Conservation (phyloP, 2,797 vertebrate genomes). For the Rhabdomys pumilio region DNA sequence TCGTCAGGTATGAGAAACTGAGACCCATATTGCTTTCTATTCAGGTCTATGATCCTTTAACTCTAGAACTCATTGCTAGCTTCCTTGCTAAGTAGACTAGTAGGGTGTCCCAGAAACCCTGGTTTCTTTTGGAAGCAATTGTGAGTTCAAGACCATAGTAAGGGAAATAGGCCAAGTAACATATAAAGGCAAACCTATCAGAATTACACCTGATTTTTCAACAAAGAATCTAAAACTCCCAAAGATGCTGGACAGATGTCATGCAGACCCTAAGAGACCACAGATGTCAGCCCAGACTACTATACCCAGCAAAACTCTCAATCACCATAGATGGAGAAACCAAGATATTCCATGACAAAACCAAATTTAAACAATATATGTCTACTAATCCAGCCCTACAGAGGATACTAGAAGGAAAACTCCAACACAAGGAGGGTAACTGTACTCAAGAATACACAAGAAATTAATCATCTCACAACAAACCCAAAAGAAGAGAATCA, state of each 20-base stretch:
- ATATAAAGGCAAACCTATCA: not conserved
- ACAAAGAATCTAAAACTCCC: not conserved
- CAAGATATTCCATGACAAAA: not conserved
- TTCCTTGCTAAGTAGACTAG: not conserved
- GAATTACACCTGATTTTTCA: not conserved
- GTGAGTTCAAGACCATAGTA: not conserved
- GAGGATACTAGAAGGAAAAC: not conserved
- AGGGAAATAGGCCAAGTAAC: not conserved
- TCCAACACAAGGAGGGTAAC: not conserved
- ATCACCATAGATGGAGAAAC: not conserved
- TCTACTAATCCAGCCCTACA: not conserved
- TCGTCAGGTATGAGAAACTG: not conserved
- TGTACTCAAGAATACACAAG: not conserved
- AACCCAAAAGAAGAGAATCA: not conserved
- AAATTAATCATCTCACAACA: not conserved
- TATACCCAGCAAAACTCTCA: not conserved
- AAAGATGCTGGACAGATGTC: not conserved
- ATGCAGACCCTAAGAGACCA: not conserved
- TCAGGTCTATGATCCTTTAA: conserved; percentile 6
- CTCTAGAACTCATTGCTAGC: not conserved
- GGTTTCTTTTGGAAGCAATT: conserved; percentile 15
- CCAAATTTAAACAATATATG: not conserved
- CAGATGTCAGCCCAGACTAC: not conserved
- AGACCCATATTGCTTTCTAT: not conserved
- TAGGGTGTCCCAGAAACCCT: not conserved